A percentile compares a stretch with the other conserved stretches of the same genome.
These are phyloP conservation scores for Oligia latruncula DNA, from an alignment of 2,888 invertebrate species.

Conservation along the genomic window DNA sequence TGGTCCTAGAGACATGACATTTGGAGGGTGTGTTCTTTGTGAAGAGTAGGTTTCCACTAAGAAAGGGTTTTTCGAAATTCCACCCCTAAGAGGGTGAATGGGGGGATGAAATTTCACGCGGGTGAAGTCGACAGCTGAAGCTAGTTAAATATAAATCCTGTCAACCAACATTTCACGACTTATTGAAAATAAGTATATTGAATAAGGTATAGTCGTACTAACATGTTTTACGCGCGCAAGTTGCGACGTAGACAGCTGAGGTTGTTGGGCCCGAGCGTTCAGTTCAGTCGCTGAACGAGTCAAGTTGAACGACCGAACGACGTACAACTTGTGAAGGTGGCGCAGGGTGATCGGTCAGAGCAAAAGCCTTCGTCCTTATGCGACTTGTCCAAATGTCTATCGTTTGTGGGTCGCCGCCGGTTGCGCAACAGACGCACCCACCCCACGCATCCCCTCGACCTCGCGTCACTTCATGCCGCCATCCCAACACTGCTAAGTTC, in stretches of 20 bases:
- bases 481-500: slow-evolving; percentile 70
- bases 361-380: slow-evolving; percentile 80
- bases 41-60: too few relatives aligned
- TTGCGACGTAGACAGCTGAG: slow-evolving; percentile 57
- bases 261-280: slow-evolving; percentile 69
- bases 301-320: slow-evolving; percentile 78
- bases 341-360: slow-evolving; percentile 82
- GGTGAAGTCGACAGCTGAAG: too few relatives aligned
- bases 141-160: too few relatives aligned
- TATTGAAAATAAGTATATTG: neutral
- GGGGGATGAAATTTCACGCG: too few relatives aligned
- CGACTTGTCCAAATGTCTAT: slow-evolving; percentile 77
- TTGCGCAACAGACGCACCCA: slow-evolving; percentile 76
- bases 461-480: slow-evolving; percentile 68
- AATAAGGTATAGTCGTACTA: neutral
- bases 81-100: too few relatives aligned
- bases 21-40: too few relatives aligned
- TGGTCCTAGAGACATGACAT: too few relatives aligned
- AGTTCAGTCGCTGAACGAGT: slow-evolving; percentile 59
- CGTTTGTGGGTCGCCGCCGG: slow-evolving; percentile 78
- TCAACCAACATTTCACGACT: neutral
- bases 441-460: slow-evolving; percentile 68
- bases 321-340: slow-evolving; percentile 76
- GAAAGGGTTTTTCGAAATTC: too few relatives aligned
- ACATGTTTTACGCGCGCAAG: slow-evolving; percentile 9